Base-by-base conservation (phyloP, 2,797 vertebrate species). In the Onychomys leucogaster region DNA sequence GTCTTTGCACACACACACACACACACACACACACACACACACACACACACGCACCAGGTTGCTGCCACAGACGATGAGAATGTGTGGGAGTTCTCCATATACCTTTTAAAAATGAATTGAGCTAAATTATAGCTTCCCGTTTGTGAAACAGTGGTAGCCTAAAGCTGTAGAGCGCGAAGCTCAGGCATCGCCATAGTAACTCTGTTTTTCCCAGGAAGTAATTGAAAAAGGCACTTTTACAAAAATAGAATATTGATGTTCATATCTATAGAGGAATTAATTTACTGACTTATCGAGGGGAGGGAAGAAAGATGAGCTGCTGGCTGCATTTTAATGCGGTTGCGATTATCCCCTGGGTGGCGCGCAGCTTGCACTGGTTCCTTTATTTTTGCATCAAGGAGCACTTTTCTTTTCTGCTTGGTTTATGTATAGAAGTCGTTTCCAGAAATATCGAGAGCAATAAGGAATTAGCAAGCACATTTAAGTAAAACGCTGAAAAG, bases 201-300 rank as follows among this genome's bases (percentile, higher is more conserved):
- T 96, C 94, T 96, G 91, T 85, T 84, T 97, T 98, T 94, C 69
- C 27, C 95, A 85, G 83, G n/a, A 94, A 95, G 84, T 98, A 98
- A 96, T 78, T 61, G 21, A 95, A 98, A 98, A 96, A 71, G 94
- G 57, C 94, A 95, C 94, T 98, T 98, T 98, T 92, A 96, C 80
- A 97, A 97, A 97, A 98, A 98, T 98, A 96, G 94, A 98, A 93
- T 98, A 98, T 98, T 98, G 97, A 97, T 98, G 89, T 96, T 98
- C 83, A 5, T 97, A 95, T 98, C 97, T 98, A 91, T 97, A 97
- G 98, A 97, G 81, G 71, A 98, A 98, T 98, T 97, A 96, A 97
- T 98, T 98, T 95, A 96, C 83, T 98, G 95, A 96, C 93, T 98
- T 97, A 97, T 97, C 97, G 96, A 98, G 97, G 49, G 77, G 97